Percentiles rank a stretch among this genome's conserved stretches.
Evolutionary conservation across 2,113 vertebrate genomes (phyloP).

Genomic region (Lutjanus erythropterus): DNA sequence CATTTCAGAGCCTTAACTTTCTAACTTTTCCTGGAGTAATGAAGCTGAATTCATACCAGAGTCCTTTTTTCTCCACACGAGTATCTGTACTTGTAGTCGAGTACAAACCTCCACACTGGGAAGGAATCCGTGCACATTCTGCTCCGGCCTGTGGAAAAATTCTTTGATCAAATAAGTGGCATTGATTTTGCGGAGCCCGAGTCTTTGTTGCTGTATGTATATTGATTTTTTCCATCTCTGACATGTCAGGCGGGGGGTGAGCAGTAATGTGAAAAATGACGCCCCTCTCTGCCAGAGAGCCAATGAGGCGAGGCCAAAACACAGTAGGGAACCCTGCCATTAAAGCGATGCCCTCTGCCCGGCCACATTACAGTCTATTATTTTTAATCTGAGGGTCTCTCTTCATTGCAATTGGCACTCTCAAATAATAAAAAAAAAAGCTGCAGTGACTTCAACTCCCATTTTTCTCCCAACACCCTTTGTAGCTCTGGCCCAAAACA

Average conservation of each 20-base stretch:
- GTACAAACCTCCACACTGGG: constrained; percentile 35
- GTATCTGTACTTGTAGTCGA: too few relatives aligned
- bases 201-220: constrained; percentile 67
- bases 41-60: too few relatives aligned
- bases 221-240: constrained; percentile 80
- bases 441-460: constrained; percentile 21
- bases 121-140: constrained; percentile 18
- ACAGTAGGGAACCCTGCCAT: constrained; percentile 56
- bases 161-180: constrained; percentile 74
- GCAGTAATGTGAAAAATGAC: constrained; percentile 78
- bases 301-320: constrained; percentile 44
- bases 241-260: constrained; percentile 66
- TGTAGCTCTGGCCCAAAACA: constrained; percentile 39
- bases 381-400: constrained; percentile 54
- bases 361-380: constrained; percentile 52
- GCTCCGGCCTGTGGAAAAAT: constrained; percentile 53
- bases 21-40: too few relatives aligned
- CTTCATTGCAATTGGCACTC: constrained; percentile 40
- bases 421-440: constrained; percentile 38
- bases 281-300: constrained; percentile 53
- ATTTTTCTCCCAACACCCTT: constrained; percentile 54
- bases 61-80: too few relatives aligned
- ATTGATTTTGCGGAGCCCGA: constrained; percentile 67
- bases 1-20: too few relatives aligned
- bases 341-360: constrained; percentile 39